A percentile compares a stretch with the other conserved stretches of the same genome.
Evolutionary conservation across 2,797 vertebrate genomes (phyloP).

Genomic region (Distichodus sexfasciatus): DNA sequence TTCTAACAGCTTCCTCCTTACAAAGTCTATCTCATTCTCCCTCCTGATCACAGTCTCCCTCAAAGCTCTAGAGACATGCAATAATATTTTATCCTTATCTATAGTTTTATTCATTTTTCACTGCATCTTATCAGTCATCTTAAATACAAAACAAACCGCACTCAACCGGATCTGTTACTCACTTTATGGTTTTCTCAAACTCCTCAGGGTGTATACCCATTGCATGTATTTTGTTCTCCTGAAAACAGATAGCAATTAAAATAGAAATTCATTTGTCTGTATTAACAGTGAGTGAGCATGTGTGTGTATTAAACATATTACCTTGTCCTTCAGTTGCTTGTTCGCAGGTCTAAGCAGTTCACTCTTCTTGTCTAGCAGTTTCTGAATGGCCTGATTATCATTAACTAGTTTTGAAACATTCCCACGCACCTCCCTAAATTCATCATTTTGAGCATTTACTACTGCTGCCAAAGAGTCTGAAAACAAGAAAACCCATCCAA

Average conservation of each 20-base stretch:
- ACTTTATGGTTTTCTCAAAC: conserved; percentile 71
- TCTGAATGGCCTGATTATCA: conserved; percentile 71
- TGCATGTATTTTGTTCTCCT: conserved; percentile 78
- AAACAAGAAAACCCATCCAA: too few relatives aligned
- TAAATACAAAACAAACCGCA: too few relatives aligned
- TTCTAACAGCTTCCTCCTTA: conserved; percentile 66
- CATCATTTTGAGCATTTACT: conserved; percentile 63
- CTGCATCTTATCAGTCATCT: too few relatives aligned
- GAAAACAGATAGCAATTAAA: conserved; percentile 53
- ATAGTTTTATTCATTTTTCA: too few relatives aligned
- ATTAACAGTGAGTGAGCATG: neutral
- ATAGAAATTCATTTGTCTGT: neutral
- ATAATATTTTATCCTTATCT: too few relatives aligned
- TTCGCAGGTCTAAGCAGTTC: conserved; percentile 67
- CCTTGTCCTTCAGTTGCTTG: conserved; percentile 58
- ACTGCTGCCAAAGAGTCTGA: conserved; percentile 54
- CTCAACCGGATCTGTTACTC: conserved; percentile 48
- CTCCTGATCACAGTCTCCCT: conserved; percentile 63
- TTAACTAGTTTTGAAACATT: conserved; percentile 65
- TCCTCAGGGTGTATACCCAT: conserved; percentile 71
- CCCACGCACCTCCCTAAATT: conserved; percentile 66
- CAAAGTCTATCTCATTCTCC: conserved; percentile 69
- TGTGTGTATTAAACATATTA: too few relatives aligned
- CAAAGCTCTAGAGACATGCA: conserved; percentile 65
- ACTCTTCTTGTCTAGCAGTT: conserved; percentile 69